Base-by-base conservation (phyloP, 2,113 vertebrate species). In the Periophthalmus modestus region DNA sequence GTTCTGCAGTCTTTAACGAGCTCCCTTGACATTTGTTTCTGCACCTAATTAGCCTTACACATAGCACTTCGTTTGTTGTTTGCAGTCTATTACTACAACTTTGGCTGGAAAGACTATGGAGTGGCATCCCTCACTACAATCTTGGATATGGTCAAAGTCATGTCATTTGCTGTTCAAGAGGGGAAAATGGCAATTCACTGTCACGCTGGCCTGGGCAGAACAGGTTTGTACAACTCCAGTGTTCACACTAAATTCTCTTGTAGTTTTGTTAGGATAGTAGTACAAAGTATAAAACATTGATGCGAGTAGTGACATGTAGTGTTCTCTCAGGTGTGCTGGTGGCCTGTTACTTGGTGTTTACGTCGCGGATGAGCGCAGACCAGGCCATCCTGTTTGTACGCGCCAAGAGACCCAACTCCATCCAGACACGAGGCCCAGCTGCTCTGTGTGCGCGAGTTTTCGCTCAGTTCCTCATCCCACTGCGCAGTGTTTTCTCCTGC, bases 1-100 rank as follows among this genome's bases (percentile, higher is more conserved):
- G 10, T 36, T 63, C 61, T 19, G 15, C 16, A 63, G 61, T 39
- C 34, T n/a, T 65, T 90, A 90, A 92, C 68, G 62, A 88, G 85
- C 74, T 88, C 89, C 80, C 75, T 19, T 66, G 87, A 83, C 86
- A 83, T 55, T 7, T 57, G 21, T 54, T 19, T 65, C 19, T 19
- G 62, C 9, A 12, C 5, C 34, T 36, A 43, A 39, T n/a, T n/a
- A 11, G 57, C 57, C 52, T 0, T 21, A 24, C 57, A 59, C 28
- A 59, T 28, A 21, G 21, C 58, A 24, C 24, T 61, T 59, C 13
- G 13, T 24, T 52, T 59, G 23, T 59, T 59, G 57, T 0, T 87
- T 93, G 83, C 81, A 99, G 97, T 98, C 88, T 99, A 98, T 87
- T 98, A 98, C 93, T 99, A 99, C 91, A 99, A 98, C 90, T 99